These are phyloP conservation scores for Eubasilissa regina DNA, from an alignment of 1,140 invertebrate genomes.

Conservation along the genomic window DNA sequence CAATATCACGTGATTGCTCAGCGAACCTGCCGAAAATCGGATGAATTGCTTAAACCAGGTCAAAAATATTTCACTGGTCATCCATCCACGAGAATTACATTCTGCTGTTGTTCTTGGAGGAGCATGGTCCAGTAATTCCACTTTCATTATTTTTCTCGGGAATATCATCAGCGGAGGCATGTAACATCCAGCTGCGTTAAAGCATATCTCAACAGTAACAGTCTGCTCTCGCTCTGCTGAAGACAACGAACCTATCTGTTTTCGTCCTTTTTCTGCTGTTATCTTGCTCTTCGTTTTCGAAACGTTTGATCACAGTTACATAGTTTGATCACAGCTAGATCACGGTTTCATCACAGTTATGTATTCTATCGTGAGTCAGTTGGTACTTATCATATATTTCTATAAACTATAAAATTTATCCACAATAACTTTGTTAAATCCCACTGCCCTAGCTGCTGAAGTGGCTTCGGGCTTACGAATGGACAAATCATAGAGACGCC, in stretches of 20 bases:
- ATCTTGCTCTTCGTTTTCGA: not conserved
- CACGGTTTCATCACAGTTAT: not conserved
- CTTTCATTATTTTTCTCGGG: conserved; percentile 62
- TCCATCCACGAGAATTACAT: not conserved
- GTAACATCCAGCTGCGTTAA: conserved; percentile 63
- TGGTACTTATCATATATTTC: not conserved
- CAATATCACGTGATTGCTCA: not conserved
- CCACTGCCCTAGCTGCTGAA: too few species aligned
- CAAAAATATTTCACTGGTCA: not conserved
- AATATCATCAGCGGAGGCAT: conserved; percentile 65
- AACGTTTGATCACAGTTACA: not conserved
- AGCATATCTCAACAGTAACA: conserved; percentile 64
- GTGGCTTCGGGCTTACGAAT: too few species aligned
- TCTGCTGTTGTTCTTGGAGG: not conserved
- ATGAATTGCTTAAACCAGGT: not conserved
- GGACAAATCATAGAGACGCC: too few species aligned
- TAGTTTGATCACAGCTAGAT: too few species aligned
- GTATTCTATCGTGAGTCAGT: not conserved
- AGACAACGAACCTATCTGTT: not conserved
- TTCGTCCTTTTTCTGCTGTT: not conserved
- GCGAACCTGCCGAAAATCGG: not conserved
- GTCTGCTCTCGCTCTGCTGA: conserved; percentile 46
- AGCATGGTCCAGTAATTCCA: conserved; percentile 59
- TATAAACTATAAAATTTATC: not conserved
- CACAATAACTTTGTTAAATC: not conserved